These are phyloP conservation scores for Drosophila fuyamai DNA, from an alignment of 1,140 invertebrate species.

Conservation along the genomic window DNA sequence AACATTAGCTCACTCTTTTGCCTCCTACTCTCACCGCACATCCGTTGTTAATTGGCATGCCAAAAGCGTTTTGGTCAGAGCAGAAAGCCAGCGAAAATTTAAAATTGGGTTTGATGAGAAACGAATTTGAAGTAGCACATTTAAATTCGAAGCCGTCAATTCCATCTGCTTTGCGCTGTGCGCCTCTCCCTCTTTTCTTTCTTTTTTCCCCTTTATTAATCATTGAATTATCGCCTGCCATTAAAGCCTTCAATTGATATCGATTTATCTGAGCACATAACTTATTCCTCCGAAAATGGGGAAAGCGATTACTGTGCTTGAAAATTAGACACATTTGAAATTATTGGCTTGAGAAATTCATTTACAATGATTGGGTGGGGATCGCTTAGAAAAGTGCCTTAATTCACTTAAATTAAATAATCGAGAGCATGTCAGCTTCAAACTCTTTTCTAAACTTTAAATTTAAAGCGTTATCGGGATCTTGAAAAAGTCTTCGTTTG, in stretches of 20 bases:
- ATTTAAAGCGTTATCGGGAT: neutral
- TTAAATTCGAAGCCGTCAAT: constrained; percentile 58
- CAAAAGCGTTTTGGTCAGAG: constrained; percentile 48
- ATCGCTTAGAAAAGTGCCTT: too few relatives aligned
- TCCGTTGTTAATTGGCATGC: constrained; percentile 70
- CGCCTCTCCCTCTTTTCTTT: neutral
- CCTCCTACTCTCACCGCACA: constrained; percentile 12
- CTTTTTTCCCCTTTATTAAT: constrained; percentile 47
- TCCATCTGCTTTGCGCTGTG: constrained; percentile 10
- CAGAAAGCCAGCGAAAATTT: constrained; percentile 21
- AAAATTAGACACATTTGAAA: too few relatives aligned
- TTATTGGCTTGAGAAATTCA: neutral
- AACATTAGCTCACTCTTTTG: neutral
- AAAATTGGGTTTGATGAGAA: constrained; percentile 30
- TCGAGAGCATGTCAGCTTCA: constrained; percentile 3
- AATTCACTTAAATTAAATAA: too few relatives aligned
- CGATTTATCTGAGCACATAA: constrained; percentile 66
- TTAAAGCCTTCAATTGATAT: constrained; percentile 66
- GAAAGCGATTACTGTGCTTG: neutral
- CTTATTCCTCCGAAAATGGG: constrained; percentile 52
- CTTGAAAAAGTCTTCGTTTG: neutral
- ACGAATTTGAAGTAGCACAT: constrained; percentile 44
- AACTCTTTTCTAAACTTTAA: neutral
- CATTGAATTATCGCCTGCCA: constrained; percentile 48
- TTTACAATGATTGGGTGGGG: neutral